A percentile compares a stretch with the other conserved stretches of the same genome.
Conservation (phyloP, 1,140 invertebrate species). For the Pinna nobilis region DNA sequence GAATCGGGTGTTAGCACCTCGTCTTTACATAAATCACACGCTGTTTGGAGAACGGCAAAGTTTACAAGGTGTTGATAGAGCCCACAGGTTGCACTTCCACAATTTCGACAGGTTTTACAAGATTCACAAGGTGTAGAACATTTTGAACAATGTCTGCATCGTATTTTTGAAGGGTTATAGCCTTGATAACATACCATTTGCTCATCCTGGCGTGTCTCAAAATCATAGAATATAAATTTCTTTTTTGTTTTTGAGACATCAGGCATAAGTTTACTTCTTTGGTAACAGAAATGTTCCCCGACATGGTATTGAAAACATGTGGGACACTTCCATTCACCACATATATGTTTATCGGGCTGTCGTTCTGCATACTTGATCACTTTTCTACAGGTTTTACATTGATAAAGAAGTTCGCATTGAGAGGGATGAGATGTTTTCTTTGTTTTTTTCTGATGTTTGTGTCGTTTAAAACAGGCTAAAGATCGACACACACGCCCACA, state of each 20-base stretch:
- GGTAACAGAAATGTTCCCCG: constrained; percentile 26
- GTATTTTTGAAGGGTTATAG: background rate
- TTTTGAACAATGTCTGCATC: background rate
- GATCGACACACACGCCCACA: constrained; percentile 17
- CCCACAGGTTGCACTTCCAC: constrained; percentile 3
- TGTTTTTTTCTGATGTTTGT: constrained; percentile 9
- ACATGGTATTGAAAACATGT: constrained; percentile 26
- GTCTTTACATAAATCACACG: constrained; percentile 1
- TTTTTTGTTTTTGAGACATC: background rate
- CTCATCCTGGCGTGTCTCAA: constrained; percentile 13
- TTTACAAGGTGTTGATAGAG: constrained; percentile 6
- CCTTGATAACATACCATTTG: background rate
- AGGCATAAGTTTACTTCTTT: background rate
- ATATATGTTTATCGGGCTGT: background rate
- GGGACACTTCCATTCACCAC: constrained; percentile 39
- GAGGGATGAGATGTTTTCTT: constrained; percentile 2
- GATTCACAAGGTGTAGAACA: background rate
- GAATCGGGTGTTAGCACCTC: background rate
- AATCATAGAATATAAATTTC: constrained; percentile 19
- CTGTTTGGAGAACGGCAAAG: constrained; percentile 22
- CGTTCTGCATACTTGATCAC: constrained; percentile 8
- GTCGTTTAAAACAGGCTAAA: constrained; percentile 21
- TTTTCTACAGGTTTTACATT: constrained; percentile 24
- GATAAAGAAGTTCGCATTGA: constrained; percentile 12
- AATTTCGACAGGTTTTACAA: constrained; percentile 16